These are phyloP conservation scores for Python bivittatus DNA, from an alignment of 2,113 vertebrate genomes.

Conservation along the genomic window DNA sequence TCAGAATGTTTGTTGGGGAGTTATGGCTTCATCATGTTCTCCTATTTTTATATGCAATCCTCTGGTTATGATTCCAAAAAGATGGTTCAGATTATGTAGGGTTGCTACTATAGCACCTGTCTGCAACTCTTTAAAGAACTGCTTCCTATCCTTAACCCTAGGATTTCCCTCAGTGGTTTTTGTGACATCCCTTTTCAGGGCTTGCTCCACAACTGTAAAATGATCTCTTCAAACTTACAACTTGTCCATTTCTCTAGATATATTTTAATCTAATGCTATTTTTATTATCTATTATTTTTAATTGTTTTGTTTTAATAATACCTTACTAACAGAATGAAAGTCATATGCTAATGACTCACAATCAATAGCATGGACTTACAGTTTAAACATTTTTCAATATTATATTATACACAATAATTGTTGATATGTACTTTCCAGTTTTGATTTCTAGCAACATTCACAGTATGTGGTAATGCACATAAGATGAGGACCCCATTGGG, in stretches of 20 bases:
- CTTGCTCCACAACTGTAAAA: background rate
- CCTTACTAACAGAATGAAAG: background rate
- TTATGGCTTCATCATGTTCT: background rate
- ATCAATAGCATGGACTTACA: background rate
- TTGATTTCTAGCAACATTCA: background rate
- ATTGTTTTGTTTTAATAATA: background rate
- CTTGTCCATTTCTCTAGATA: background rate
- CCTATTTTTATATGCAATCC: background rate
- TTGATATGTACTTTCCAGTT: background rate
- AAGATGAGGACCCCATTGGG: background rate
- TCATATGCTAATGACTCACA: background rate
- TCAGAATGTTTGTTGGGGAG: no score
- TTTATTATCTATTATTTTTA: background rate
- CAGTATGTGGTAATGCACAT: background rate
- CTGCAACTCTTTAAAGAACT: background rate
- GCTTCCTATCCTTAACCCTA: background rate
- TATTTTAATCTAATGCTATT: background rate
- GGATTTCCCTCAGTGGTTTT: background rate
- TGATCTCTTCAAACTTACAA: background rate
- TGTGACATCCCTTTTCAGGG: background rate
- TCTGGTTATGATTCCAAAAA: background rate
- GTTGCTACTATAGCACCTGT: background rate
- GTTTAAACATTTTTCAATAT: background rate
- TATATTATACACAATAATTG: background rate
- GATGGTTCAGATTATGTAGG: background rate